These are phyloP conservation scores for Lepidochitona cinerea DNA, from an alignment of 2,888 invertebrate species.

Conservation along the genomic window DNA sequence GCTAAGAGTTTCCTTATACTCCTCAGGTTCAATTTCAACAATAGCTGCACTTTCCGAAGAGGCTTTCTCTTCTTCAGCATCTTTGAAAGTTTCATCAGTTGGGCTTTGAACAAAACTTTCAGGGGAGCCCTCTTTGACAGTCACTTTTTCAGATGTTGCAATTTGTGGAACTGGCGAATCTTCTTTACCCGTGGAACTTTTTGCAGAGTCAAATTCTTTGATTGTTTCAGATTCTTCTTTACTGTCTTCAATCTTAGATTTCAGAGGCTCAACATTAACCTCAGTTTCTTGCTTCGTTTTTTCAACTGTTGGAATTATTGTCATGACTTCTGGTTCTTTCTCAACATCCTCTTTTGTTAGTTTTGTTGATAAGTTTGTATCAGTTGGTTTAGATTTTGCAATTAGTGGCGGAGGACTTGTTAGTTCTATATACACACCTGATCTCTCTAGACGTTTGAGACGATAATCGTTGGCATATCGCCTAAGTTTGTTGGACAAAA, in stretches of 20 bases:
- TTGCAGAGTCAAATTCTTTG: too few species aligned
- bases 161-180: slow-evolving; percentile 20
- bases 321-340: not conserved
- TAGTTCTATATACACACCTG: not conserved
- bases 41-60: not conserved
- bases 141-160: slow-evolving; percentile 3
- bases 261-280: not conserved
- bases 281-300: not conserved
- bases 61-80: not conserved
- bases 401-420: not conserved
- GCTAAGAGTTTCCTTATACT: not conserved
- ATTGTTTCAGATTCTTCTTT: not conserved
- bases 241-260: not conserved
- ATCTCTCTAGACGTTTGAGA: slow-evolving; percentile 59
- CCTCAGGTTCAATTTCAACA: not conserved
- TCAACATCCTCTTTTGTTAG: not conserved
- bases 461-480: slow-evolving; percentile 88
- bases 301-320: not conserved
- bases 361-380: not conserved
- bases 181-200: too few species aligned
- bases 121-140: not conserved
- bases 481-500: slow-evolving; percentile 74
- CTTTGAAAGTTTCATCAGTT: too few species aligned
- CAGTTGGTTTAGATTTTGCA: not conserved
- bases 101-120: not conserved